phyloP scores from a whole-genome alignment of 2,797 vertebrate species.

The Notamacropus eugenii region DNA sequence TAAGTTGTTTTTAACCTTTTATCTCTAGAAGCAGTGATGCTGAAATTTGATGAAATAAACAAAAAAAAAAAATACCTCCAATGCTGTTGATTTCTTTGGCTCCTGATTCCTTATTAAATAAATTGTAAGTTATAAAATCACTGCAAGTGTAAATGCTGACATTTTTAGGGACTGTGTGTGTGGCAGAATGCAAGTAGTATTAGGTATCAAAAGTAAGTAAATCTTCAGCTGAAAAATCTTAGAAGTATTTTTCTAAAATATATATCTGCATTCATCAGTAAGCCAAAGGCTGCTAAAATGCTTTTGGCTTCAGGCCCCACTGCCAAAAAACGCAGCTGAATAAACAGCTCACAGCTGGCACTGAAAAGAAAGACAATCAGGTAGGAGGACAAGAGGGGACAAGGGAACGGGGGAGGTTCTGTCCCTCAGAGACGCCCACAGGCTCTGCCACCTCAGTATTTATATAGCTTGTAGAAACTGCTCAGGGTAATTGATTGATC shows the following conservation, averaged over 20 bases:
- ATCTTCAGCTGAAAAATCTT: slow-evolving; percentile 44
- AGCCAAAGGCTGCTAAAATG: slow-evolving; percentile 48
- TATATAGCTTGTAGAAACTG: neutral
- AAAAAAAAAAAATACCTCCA: neutral
- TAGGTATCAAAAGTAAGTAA: neutral
- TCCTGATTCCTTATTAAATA: slow-evolving; percentile 38
- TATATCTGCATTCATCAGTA: slow-evolving; percentile 39
- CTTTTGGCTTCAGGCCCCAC: slow-evolving; percentile 59
- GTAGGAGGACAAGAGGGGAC: slow-evolving; percentile 62
- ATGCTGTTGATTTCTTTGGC: neutral
- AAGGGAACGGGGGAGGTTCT: accelerated
- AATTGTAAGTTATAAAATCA: slow-evolving; percentile 9
- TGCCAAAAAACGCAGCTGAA: slow-evolving; percentile 69
- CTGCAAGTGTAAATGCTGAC: slow-evolving; percentile 10
- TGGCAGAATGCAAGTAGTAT: slow-evolving; percentile 16
- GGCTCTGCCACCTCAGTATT: neutral
- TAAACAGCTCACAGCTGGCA: slow-evolving; percentile 42
- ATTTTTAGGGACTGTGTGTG: neutral
- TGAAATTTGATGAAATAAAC: neutral
- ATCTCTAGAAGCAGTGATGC: neutral
- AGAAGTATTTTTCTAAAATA: slow-evolving; percentile 28
- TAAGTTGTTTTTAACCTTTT: slow-evolving; percentile 42
- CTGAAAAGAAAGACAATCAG: slow-evolving; percentile 46
- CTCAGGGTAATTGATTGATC: neutral
- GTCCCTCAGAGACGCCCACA: slow-evolving; percentile 5